phyloP scores from a whole-genome alignment of 2,888 invertebrate genomes.

The Thysanoteuthis rhombus region DNA sequence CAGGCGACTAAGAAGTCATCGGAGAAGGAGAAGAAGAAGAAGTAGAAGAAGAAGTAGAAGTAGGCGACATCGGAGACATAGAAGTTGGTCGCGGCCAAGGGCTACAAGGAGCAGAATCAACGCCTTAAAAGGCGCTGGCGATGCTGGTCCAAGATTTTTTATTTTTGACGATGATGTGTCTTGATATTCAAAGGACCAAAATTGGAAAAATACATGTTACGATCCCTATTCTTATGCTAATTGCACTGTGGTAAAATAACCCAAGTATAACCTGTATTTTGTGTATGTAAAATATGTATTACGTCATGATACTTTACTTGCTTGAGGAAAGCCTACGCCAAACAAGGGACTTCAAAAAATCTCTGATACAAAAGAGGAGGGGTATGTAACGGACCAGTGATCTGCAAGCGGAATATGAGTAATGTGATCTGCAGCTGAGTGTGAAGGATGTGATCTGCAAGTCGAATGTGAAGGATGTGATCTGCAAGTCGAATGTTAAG shows the following conservation, averaged over 20 bases:
- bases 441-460: too few relatives aligned
- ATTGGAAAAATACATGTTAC: neutral
- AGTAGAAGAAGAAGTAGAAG: neutral
- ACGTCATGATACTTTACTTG: too few relatives aligned
- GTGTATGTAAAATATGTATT: too few relatives aligned
- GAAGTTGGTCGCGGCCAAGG: neutral
- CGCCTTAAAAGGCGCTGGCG: neutral
- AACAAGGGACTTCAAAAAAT: too few relatives aligned
- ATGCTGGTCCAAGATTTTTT: neutral
- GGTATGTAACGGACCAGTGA: too few relatives aligned
- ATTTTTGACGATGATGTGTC: neutral
- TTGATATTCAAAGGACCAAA: neutral
- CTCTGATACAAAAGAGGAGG: too few relatives aligned
- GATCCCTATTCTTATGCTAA: neutral
- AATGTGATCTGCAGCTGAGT: too few relatives aligned
- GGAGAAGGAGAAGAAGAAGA: neutral
- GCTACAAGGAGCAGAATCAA: neutral
- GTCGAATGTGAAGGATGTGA: too few relatives aligned
- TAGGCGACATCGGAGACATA: neutral
- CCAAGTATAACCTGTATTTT: too few relatives aligned
- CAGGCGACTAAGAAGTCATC: neutral
- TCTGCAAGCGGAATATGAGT: too few relatives aligned
- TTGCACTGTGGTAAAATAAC: neutral
- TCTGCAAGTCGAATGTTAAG: too few relatives aligned
- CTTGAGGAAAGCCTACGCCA: too few relatives aligned